Percentiles rank a stretch among this genome's conserved stretches.
Evolutionary conservation across 2,113 vertebrate genomes (phyloP).

Genomic region (Antechinus flavipes): DNA sequence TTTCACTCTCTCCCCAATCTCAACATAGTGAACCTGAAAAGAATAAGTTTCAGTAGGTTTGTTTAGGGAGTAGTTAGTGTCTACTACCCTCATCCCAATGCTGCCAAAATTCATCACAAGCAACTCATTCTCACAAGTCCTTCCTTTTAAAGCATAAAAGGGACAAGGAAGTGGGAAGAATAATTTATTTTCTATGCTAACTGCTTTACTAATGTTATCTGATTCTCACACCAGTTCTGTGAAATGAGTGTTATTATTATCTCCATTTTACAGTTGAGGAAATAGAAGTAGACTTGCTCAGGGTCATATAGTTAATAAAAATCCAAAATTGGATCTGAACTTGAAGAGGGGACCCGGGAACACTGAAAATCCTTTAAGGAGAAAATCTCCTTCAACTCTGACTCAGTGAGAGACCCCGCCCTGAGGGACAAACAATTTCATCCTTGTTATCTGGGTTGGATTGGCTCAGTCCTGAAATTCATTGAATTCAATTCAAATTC

Average conservation of each 20-base stretch:
- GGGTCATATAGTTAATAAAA: too few species aligned
- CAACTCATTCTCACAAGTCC: constrained; percentile 17
- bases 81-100: neutral
- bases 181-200: neutral
- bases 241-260: constrained; percentile 62
- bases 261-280: constrained; percentile 9
- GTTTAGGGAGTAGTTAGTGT: neutral
- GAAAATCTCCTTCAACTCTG: too few species aligned
- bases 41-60: constrained; percentile 1
- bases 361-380: too few species aligned
- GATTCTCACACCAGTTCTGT: neutral
- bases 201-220: too few species aligned
- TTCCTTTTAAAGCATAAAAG: neutral
- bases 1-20: constrained; percentile 44
- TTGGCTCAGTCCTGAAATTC: too few species aligned
- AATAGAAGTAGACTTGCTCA: neutral
- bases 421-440: too few species aligned
- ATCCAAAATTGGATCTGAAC: too few species aligned
- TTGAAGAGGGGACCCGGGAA: too few species aligned
- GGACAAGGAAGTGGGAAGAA: neutral
- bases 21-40: constrained; percentile 1
- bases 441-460: too few species aligned
- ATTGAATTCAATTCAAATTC: too few species aligned
- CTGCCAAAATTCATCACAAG: constrained; percentile 24
- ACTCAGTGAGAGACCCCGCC: too few species aligned